phyloP scores from a whole-genome alignment of 2,888 invertebrate species.

The Cantharis nigra region DNA sequence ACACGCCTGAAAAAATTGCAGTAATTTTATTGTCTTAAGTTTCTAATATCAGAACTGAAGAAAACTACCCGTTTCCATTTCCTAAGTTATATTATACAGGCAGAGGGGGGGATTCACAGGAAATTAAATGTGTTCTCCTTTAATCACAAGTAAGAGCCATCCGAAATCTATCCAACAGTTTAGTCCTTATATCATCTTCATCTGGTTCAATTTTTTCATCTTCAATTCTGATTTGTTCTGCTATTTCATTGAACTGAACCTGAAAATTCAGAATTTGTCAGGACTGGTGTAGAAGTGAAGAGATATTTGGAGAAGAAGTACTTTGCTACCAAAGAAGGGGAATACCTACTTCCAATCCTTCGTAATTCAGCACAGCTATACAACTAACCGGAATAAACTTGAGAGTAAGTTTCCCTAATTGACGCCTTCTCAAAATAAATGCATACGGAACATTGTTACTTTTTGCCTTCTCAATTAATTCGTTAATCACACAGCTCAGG shows the following conservation, averaged over 20 bases:
- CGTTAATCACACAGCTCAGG: slow-evolving; percentile 60
- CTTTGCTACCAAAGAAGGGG: not conserved
- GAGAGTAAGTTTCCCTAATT: slow-evolving; percentile 61
- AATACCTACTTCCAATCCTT: slow-evolving; percentile 61
- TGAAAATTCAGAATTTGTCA: too few relatives aligned
- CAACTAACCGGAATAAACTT: slow-evolving; percentile 66
- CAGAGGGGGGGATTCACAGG: not conserved
- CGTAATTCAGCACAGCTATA: slow-evolving; percentile 65
- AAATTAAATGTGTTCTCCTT: not conserved
- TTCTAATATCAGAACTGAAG: not conserved
- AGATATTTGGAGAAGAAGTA: too few relatives aligned
- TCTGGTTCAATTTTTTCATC: not conserved
- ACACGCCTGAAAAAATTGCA: not conserved
- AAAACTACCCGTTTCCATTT: not conserved
- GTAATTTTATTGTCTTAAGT: not conserved
- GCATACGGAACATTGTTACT: slow-evolving; percentile 61
- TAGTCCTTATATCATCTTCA: not conserved
- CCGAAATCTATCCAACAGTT: slow-evolving; percentile 14
- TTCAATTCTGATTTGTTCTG: not conserved
- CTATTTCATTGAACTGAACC: not conserved
- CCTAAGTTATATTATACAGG: not conserved
- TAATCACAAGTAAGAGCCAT: slow-evolving; percentile 1
- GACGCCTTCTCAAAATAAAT: slow-evolving; percentile 62
- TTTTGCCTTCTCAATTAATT: slow-evolving; percentile 58
- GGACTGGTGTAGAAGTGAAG: too few relatives aligned